Percentiles rank a stretch among this genome's conserved stretches.
Conservation (phyloP, 2,888 invertebrate species). For the Anorthoa munda region DNA sequence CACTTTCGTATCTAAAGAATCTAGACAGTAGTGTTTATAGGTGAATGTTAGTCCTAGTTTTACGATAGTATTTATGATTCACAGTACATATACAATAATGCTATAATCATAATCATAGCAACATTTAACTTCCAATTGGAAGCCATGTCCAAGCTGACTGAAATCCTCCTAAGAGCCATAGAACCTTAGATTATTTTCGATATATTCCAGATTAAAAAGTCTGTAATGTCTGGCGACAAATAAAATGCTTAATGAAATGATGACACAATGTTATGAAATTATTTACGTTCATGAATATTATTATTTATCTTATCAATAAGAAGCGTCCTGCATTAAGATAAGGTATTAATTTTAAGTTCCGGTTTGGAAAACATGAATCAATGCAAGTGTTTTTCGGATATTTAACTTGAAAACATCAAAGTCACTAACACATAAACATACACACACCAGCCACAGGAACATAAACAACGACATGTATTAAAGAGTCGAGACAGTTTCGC, state of each 20-base stretch:
- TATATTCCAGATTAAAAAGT: neutral
- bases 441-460: neutral
- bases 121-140: neutral
- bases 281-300: neutral
- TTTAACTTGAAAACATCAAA: neutral
- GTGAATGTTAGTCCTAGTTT: slow-evolving; percentile 16
- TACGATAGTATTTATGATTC: slow-evolving; percentile 9
- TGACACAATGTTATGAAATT: slow-evolving; percentile 4
- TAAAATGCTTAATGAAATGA: neutral
- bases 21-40: slow-evolving; percentile 6
- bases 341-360: slow-evolving; percentile 8
- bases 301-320: slow-evolving; percentile 15
- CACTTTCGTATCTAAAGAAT: slow-evolving; percentile 4
- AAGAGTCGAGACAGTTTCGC: neutral
- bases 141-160: neutral
- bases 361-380: neutral
- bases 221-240: neutral
- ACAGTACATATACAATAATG: slow-evolving; percentile 15
- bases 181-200: neutral
- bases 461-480: neutral
- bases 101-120: neutral
- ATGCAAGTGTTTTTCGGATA: neutral
- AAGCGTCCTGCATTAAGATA: slow-evolving; percentile 25
- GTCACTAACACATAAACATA: neutral
- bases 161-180: neutral